A percentile compares a stretch with the other conserved stretches of the same genome.
Evolutionary conservation across 1,140 invertebrate species (phyloP).

Genomic region (Heliothis subflexa): DNA sequence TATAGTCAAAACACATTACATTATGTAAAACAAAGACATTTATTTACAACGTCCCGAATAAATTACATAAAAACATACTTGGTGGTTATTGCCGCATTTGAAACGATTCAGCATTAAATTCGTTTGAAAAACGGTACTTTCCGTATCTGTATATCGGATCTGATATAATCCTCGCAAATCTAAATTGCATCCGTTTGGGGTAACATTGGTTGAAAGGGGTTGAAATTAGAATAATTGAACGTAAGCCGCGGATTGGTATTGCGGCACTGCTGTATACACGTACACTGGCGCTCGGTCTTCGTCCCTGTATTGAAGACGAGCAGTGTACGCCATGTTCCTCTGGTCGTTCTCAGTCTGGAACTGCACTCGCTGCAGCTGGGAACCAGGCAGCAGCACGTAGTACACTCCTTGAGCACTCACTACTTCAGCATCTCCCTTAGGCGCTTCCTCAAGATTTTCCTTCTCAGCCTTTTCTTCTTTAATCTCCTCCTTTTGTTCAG

Average conservation of each 20-base stretch:
- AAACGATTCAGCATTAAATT: conserved; percentile 26
- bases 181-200: conserved; percentile 39
- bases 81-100: conserved; percentile 18
- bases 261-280: conserved; percentile 73
- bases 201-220: conserved; percentile 34
- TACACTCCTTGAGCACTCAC: conserved; percentile 74
- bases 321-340: conserved; percentile 81
- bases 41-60: conserved; percentile 42
- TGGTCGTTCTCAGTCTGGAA: conserved; percentile 78
- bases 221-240: conserved; percentile 63
- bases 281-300: conserved; percentile 77
- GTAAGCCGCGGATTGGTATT: conserved; percentile 74
- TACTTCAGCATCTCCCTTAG: conserved; percentile 70
- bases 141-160: conserved; percentile 32
- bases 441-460: conserved; percentile 65
- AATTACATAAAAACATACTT: conserved; percentile 44
- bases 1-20: conserved; percentile 40
- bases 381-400: conserved; percentile 74
- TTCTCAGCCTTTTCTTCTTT: conserved; percentile 54
- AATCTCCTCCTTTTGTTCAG: conserved; percentile 54
- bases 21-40: conserved; percentile 48
- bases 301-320: conserved; percentile 73
- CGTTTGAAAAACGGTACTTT: conserved; percentile 35
- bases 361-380: conserved; percentile 76
- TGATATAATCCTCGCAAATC: conserved; percentile 40